Base-by-base conservation (phyloP, 2,113 vertebrate genomes). In the Corythaeola cristata region DNA sequence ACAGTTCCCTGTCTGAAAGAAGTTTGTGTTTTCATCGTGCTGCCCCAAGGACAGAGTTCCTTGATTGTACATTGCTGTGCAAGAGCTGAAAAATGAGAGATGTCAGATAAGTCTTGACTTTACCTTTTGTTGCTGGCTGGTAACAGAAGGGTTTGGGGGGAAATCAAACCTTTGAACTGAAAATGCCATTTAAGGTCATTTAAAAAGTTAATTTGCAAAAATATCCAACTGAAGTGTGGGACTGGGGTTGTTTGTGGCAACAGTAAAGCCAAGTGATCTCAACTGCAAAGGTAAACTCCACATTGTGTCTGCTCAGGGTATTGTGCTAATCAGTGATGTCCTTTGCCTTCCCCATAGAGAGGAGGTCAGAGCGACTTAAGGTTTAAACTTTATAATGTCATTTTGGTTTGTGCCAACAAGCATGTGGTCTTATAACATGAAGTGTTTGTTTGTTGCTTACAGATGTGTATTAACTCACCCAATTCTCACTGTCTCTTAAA, bases 371-470 rank as follows among this genome's bases (percentile, higher is more conserved):
- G 62, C 23, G 56, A 82, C 26, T 77, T 50, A 50, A 52, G 23
- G 14, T 67, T 84, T 67, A 68, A 86, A 79, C 32, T 71, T 89
- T n/a, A 41, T 63, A 12, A 49, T 68, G 88, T 58, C 23, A 6
- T 64, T 90, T 81, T 75, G 23, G 45, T 81, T 90, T 88, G n/a
- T 58, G 41, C 55, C 72, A 90, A 69, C 6, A 63, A 68, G 64
- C 24, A 5, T 88, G 55, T 41, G 67, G 37, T 69, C 71, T 71
- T 91, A 47, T 20, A 88, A 41, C 32, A 37, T 33, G n/a, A 93
- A 91, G 72, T 74, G 28, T 76, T 91, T 90, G 67, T 78, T 96
- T 90, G 66, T 67, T 92, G 67, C 45, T 92, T 82, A 67, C 45
- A 74, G 26, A 28, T 10, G 11, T 74, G 22, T 53, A n/a, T 79